These are phyloP conservation scores for Solenodon paradoxus DNA, from an alignment of 2,113 vertebrate species.

Conservation along the genomic window DNA sequence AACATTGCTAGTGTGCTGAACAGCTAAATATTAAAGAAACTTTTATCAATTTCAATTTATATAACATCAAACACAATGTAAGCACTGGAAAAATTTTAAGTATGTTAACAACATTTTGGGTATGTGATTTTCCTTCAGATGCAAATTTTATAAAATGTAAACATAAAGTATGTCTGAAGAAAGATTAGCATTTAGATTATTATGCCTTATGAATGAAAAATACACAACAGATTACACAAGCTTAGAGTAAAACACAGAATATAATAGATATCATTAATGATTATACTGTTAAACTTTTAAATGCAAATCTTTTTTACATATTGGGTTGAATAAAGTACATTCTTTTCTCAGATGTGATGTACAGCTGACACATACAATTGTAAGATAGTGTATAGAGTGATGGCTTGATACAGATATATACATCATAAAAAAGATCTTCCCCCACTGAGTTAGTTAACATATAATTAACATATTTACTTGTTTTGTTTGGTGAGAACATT, in stretches of 20 bases:
- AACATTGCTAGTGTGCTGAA: rapidly evolving
- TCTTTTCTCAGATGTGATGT: neutral
- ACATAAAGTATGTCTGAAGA: neutral
- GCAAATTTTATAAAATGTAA: neutral
- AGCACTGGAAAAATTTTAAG: neutral
- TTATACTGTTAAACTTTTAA: neutral
- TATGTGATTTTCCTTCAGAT: neutral
- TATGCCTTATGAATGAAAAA: neutral
- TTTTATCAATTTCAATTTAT: neutral
- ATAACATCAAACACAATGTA: neutral
- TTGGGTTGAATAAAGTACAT: neutral
- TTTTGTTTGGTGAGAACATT: neutral
- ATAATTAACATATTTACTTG: neutral
- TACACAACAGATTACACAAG: neutral
- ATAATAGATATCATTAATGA: neutral
- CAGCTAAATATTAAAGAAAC: neutral
- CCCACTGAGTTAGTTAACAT: neutral
- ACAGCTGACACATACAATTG: neutral
- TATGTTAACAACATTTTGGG: neutral
- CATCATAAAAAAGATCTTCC: neutral
- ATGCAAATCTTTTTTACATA: neutral
- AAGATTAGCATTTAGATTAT: neutral
- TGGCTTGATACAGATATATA: neutral
- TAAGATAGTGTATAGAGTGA: neutral
- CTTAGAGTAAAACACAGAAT: neutral